Percentiles rank a stretch among this genome's conserved stretches.
phyloP scores from a whole-genome alignment of 2,888 invertebrate species.

The Operophtera brumata region DNA sequence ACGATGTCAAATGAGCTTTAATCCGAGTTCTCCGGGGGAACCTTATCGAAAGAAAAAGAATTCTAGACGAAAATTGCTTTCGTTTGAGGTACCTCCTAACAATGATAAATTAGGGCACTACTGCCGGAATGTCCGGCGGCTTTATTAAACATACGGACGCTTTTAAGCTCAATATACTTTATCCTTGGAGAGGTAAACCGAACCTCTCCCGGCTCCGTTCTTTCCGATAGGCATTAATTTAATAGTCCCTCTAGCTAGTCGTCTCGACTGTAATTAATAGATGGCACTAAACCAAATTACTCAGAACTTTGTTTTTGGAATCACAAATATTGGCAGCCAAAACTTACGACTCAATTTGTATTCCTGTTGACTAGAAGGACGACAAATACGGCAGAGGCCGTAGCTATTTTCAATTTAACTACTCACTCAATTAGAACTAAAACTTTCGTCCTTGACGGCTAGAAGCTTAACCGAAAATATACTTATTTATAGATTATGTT shows the following conservation, averaged over 20 bases:
- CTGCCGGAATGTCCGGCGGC: conserved; percentile 60
- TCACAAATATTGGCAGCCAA: conserved; percentile 37
- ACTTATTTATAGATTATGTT: conserved; percentile 22
- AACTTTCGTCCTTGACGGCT: conserved; percentile 11
- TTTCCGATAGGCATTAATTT: conserved; percentile 35
- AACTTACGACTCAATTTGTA: conserved; percentile 35
- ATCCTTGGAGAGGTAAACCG: conserved; percentile 48
- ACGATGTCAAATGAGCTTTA: conserved; percentile 54
- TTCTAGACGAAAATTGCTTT: conserved; percentile 67
- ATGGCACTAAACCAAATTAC: conserved; percentile 45
- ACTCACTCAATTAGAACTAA: conserved; percentile 13
- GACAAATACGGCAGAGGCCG: conserved; percentile 24
- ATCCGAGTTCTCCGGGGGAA: conserved; percentile 46
- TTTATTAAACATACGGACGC: conserved; percentile 68
- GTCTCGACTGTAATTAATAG: conserved; percentile 47
- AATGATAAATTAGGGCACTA: conserved; percentile 72
- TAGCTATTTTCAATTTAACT: conserved; percentile 15
- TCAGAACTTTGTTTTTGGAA: conserved; percentile 38
- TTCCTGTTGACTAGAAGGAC: conserved; percentile 27
- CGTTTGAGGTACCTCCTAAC: conserved; percentile 64
- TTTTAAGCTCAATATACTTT: conserved; percentile 55
- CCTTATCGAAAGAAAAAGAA: conserved; percentile 54
- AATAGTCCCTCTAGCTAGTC: conserved; percentile 19
- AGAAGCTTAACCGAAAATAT: conserved; percentile 14
- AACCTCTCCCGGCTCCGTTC: conserved; percentile 38